Percentiles rank a stretch among this genome's conserved stretches.
phyloP scores from a whole-genome alignment of 2,113 vertebrate genomes.

The Bubo scandiacus region DNA sequence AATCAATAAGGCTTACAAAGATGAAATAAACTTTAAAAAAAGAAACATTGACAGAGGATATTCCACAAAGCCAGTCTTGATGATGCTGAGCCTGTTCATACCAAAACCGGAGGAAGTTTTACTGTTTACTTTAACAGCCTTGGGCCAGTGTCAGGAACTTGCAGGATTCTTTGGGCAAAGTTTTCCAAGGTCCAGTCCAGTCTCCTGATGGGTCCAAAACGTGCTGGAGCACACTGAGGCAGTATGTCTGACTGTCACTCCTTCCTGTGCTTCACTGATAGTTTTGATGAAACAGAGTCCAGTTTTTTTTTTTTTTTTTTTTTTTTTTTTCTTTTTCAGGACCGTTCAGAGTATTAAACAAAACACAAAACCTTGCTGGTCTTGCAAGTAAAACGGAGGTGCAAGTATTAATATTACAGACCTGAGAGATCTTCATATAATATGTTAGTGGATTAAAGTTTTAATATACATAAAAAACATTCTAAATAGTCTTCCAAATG shows the following conservation, averaged over 20 bases:
- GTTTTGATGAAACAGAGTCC: neutral
- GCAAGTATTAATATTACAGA: neutral
- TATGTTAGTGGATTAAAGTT: neutral
- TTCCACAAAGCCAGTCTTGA: neutral
- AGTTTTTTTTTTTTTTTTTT: rapidly evolving
- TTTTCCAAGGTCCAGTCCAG: neutral
- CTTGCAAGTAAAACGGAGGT: neutral
- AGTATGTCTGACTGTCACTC: neutral
- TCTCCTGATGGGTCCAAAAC: neutral
- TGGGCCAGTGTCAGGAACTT: neutral
- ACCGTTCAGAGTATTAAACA: neutral
- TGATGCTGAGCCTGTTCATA: neutral
- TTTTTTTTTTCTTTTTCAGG: neutral
- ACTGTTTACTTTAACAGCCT: neutral
- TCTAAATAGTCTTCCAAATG: neutral
- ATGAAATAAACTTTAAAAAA: conserved; percentile 38
- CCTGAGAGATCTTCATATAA: neutral
- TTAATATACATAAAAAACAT: neutral
- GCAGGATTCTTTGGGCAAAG: neutral
- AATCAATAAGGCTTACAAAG: conserved; percentile 40
- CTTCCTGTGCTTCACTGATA: rapidly evolving
- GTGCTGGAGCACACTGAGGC: neutral
- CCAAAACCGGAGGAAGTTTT: neutral
- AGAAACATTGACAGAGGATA: neutral
- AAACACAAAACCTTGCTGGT: neutral